A percentile compares a stretch with the other conserved stretches of the same genome.
These are phyloP conservation scores for Drosophila sordidapex DNA, from an alignment of 2,888 invertebrate species.

Conservation along the genomic window DNA sequence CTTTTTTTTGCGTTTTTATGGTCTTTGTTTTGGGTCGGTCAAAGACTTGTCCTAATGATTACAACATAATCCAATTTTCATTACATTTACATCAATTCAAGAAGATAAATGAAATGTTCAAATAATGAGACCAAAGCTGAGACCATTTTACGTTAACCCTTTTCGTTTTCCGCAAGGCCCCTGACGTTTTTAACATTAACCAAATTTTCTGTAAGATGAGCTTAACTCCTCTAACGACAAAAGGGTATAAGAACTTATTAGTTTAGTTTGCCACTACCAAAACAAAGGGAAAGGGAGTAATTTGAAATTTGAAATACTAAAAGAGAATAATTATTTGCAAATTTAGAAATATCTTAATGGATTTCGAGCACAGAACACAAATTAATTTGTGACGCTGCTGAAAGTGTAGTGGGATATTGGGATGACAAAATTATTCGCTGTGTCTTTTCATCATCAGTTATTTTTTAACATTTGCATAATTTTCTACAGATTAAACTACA, in stretches of 20 bases:
- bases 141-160: constrained; percentile 58
- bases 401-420: constrained; percentile 17
- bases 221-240: constrained; percentile 21
- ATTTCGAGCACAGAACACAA: not conserved
- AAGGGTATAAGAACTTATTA: not conserved
- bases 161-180: constrained; percentile 49
- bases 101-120: constrained; percentile 78
- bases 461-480: constrained; percentile 73
- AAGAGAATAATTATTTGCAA: not conserved
- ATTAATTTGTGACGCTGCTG: not conserved
- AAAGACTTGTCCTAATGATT: constrained; percentile 62
- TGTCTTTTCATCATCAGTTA: constrained; percentile 34
- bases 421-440: not conserved
- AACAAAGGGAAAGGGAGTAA: too few species aligned
- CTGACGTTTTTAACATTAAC: constrained; percentile 43
- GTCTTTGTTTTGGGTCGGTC: constrained; percentile 27
- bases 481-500: constrained; percentile 77
- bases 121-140: constrained; percentile 67
- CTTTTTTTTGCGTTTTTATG: not conserved
- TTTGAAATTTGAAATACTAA: too few species aligned
- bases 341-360: not conserved
- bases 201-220: constrained; percentile 17
- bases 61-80: constrained; percentile 76
- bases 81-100: constrained; percentile 71
- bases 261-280: not conserved